phyloP scores from a whole-genome alignment of 1,140 invertebrate genomes.

The Nasonia longicornis region DNA sequence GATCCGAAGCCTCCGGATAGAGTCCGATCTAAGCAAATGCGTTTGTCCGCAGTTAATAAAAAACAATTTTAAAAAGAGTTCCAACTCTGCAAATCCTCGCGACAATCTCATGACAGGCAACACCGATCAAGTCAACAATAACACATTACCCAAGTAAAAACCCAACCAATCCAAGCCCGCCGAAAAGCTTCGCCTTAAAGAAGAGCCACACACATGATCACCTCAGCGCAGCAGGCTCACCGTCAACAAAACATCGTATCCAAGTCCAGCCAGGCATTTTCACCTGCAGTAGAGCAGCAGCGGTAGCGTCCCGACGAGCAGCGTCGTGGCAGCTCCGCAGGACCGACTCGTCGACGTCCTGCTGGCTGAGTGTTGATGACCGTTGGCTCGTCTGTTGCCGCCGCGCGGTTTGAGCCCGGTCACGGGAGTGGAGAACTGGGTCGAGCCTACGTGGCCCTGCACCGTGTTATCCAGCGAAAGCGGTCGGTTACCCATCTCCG shows the following conservation, averaged over 20 bases:
- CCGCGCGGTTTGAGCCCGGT: neutral
- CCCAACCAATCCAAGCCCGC: neutral
- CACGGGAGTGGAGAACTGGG: neutral
- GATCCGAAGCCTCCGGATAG: too few species aligned
- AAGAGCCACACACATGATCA: neutral
- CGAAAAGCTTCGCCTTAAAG: constrained; percentile 15
- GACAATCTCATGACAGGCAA: neutral
- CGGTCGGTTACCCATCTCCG: constrained; percentile 50
- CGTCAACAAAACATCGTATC: neutral
- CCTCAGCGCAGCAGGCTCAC: neutral
- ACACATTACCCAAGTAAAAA: neutral
- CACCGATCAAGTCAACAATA: too few species aligned
- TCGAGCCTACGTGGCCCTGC: constrained; percentile 51
- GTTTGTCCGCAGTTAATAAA: too few species aligned
- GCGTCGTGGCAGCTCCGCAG: neutral
- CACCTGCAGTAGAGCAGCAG: constrained; percentile 35
- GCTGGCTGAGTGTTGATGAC: neutral
- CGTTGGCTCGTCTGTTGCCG: neutral
- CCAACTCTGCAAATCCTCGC: neutral
- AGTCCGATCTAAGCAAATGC: too few species aligned
- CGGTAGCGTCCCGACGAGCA: neutral
- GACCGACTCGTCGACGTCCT: neutral
- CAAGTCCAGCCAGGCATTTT: constrained; percentile 6
- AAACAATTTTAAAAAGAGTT: too few species aligned
- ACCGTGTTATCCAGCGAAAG: constrained; percentile 54